phyloP scores from a whole-genome alignment of 2,888 invertebrate genomes.

The Clanis bilineata region DNA sequence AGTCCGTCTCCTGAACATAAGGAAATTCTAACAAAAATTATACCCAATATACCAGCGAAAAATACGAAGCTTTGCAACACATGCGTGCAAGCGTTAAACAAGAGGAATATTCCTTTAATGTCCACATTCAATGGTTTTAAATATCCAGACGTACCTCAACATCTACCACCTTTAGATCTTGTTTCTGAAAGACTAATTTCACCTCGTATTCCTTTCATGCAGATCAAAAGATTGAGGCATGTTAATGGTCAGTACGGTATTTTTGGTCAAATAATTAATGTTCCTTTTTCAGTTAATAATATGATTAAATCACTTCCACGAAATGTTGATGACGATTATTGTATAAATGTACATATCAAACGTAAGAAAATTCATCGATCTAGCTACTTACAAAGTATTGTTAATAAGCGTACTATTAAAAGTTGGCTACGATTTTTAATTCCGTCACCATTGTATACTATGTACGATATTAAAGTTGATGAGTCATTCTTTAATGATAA shows the following conservation, averaged over 20 bases:
- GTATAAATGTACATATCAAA: slow-evolving; percentile 19
- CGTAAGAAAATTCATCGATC: slow-evolving; percentile 28
- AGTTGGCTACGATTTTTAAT: slow-evolving; percentile 25
- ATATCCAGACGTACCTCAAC: slow-evolving; percentile 43
- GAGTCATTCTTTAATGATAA: neutral
- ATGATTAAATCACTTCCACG: slow-evolving; percentile 38
- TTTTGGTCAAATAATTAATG: slow-evolving; percentile 41
- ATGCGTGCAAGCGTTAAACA: slow-evolving; percentile 38
- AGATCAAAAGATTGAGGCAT: slow-evolving; percentile 37
- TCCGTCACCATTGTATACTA: neutral
- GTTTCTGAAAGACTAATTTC: slow-evolving; percentile 44
- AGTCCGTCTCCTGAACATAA: neutral
- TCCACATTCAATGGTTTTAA: slow-evolving; percentile 46
- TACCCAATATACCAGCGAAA: neutral
- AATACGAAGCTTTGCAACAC: slow-evolving; percentile 33
- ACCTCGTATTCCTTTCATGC: slow-evolving; percentile 38
- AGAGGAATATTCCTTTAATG: slow-evolving; percentile 33
- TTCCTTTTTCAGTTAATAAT: slow-evolving; percentile 35
- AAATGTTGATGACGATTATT: slow-evolving; percentile 32
- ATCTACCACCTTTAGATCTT: slow-evolving; percentile 42
- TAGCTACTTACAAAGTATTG: slow-evolving; percentile 30
- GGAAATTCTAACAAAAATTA: neutral
- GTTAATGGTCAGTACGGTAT: slow-evolving; percentile 34
- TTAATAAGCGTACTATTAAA: slow-evolving; percentile 33
- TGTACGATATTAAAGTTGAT: slow-evolving; percentile 4